Conservation (phyloP, 2,797 vertebrate species). For the Sorex maritimensis region DNA sequence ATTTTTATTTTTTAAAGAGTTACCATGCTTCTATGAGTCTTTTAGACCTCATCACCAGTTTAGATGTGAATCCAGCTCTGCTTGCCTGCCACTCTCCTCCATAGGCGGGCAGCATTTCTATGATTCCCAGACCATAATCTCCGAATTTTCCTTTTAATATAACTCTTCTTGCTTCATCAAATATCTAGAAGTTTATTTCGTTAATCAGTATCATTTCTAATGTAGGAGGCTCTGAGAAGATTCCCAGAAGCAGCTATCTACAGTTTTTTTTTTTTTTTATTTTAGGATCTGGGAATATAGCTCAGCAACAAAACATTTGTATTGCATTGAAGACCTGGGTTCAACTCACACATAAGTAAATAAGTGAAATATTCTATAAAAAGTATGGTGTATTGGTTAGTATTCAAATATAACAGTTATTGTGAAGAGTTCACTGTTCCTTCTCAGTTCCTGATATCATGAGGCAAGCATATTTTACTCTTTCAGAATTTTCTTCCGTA, state of each 20-base stretch:
- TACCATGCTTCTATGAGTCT: background rate
- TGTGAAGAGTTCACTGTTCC: background rate
- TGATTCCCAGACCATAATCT: background rate
- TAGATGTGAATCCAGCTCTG: background rate
- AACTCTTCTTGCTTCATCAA: slow-evolving; percentile 23
- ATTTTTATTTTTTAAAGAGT: background rate
- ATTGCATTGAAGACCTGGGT: too few relatives aligned
- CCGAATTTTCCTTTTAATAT: background rate
- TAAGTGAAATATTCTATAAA: background rate
- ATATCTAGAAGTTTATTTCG: background rate
- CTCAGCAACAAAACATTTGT: too few relatives aligned
- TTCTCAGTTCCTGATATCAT: background rate
- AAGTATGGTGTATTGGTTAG: background rate
- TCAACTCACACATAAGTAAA: too few relatives aligned
- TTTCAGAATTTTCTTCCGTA: slow-evolving; percentile 24
- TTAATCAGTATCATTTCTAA: slow-evolving; percentile 39
- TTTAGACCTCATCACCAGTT: background rate
- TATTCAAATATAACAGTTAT: background rate
- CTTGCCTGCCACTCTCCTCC: background rate
- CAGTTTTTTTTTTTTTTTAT: background rate
- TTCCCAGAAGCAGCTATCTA: slow-evolving; percentile 8
- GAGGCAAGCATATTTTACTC: background rate
- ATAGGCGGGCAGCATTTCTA: background rate
- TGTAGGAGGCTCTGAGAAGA: background rate
- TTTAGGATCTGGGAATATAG: too few relatives aligned